Base-by-base conservation (phyloP, 2,113 vertebrate species). In the Hippocampus comes region DNA sequence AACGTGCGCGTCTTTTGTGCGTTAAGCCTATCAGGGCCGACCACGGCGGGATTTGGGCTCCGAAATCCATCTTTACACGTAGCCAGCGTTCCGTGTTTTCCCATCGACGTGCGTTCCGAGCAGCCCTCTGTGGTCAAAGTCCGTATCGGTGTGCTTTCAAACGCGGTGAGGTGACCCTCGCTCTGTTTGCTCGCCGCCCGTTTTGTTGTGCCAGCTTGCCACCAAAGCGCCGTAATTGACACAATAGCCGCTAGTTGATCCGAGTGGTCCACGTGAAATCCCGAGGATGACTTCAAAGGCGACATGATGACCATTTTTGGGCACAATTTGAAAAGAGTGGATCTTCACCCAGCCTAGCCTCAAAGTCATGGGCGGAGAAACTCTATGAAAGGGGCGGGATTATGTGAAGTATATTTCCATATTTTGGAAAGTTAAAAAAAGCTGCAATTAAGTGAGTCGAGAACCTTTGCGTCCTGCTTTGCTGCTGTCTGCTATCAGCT, bases 91-190 rank as follows among this genome's bases (percentile, higher is more conserved):
- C 46, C 30, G 5, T 69, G 65, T 38, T 10, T 66, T 66, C 51
- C 7, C 18, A 21, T 42, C 30, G 14, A 73, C 66, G 57, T 64
- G 48, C 46, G 43, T 23, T 65, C 42, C 2, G 3, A 21, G 48
- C 2, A 20, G 18, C 38, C 64, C 51, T 15, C 25, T 20, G 75
- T 72, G 73, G 77, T 78, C 72, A 70, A 76, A 80, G 67, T 78
- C 76, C 70, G 64, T 64, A 55, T 60, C 68, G 65, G 48, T 71
- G 48, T 55, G 38, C 46, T 57, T 76, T 68, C 68, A 72, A 76
- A 51, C 30, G 65, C 55, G 51, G 51, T 34, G 20, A 41, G 68
- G 27, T 57, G 57, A 51, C 68, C 75, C 64, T 64, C n/a, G n/a
- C 61, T 15, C 53, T 21, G 51, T 63, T 67, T 63, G 61, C 48